These are phyloP conservation scores for Amphiura filiformis DNA, from an alignment of 35 echinoderm and acorn worm species.

Conservation along the genomic window DNA sequence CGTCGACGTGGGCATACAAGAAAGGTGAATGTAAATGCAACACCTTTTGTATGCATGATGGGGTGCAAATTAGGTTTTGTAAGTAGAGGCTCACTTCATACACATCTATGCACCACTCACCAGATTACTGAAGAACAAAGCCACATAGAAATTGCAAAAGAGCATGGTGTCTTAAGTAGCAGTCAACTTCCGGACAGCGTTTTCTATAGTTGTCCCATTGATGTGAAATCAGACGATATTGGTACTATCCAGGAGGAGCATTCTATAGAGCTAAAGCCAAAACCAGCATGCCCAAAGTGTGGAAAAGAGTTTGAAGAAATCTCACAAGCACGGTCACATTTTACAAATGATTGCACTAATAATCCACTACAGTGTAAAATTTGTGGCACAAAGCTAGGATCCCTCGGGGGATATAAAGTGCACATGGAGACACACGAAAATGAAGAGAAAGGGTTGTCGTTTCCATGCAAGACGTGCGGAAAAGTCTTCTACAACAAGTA, in stretches of 20 bases:
- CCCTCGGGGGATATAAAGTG: background rate
- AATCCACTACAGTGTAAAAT: background rate
- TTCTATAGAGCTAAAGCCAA: background rate
- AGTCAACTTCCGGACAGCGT: background rate
- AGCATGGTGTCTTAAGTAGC: background rate
- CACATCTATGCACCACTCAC: too few relatives aligned
- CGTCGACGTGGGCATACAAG: too few relatives aligned
- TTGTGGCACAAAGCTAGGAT: background rate
- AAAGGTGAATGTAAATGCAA: too few relatives aligned
- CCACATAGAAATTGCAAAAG: background rate
- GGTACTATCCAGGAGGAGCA: background rate
- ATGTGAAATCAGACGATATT: background rate
- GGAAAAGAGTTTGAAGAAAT: background rate
- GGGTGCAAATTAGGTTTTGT: too few relatives aligned
- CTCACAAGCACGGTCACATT: background rate
- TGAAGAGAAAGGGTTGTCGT: background rate
- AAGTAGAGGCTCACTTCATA: too few relatives aligned
- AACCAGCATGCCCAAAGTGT: background rate
- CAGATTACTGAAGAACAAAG: background rate
- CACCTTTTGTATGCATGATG: too few relatives aligned
- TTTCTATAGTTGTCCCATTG: background rate
- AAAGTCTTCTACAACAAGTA: background rate
- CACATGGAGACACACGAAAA: background rate
- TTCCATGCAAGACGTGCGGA: background rate
- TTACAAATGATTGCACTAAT: background rate